A percentile compares a stretch with the other conserved stretches of the same genome.
Conservation (phyloP, 2,113 vertebrate genomes). For the Oreocharis arfaki region DNA sequence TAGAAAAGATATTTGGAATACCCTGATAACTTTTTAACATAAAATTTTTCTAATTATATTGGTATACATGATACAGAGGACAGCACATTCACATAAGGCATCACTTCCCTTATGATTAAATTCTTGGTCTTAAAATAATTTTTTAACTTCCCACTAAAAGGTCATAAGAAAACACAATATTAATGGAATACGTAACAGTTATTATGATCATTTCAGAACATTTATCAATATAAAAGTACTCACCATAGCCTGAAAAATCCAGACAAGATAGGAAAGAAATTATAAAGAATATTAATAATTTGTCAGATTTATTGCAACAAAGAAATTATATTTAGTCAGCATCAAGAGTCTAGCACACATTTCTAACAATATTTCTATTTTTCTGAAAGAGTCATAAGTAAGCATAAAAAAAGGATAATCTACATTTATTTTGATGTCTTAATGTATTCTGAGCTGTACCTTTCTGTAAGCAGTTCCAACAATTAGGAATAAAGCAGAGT, state of each 20-base stretch:
- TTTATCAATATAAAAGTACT: constrained; percentile 45
- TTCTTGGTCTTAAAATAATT: background rate
- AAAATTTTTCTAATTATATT: background rate
- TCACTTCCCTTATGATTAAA: background rate
- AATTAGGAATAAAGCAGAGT: background rate
- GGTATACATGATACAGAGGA: background rate
- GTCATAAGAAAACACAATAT: background rate
- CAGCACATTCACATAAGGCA: background rate
- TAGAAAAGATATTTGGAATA: background rate
- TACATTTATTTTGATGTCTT: background rate
- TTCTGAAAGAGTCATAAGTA: background rate
- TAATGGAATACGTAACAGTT: background rate
- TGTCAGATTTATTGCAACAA: background rate
- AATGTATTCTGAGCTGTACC: background rate
- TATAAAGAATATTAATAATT: constrained; percentile 28
- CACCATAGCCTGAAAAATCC: constrained; percentile 78
- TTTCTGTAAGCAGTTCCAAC: background rate
- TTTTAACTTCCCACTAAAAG: background rate
- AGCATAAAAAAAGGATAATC: background rate
- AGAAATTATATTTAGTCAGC: background rate
- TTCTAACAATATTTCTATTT: background rate
- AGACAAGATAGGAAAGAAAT: constrained; percentile 49
- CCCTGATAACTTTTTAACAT: background rate
- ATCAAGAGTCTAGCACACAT: background rate
- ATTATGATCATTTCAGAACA: background rate